A percentile compares a stretch with the other conserved stretches of the same genome.
Evolutionary conservation across 2,113 vertebrate genomes (phyloP).

Genomic region (Rhea americana): DNA sequence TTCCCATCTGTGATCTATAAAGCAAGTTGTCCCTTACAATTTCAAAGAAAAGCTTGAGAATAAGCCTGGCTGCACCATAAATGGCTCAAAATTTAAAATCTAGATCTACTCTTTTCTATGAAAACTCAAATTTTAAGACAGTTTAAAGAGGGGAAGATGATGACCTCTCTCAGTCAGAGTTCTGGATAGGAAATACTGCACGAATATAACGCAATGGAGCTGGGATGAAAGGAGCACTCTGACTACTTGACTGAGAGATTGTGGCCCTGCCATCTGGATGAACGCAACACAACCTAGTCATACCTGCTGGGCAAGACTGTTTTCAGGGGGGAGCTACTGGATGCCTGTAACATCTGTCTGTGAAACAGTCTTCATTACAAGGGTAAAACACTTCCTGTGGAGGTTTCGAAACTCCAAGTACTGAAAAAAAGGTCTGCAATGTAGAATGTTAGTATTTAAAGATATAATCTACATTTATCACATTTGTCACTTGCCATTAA

Average conservation of each 20-base stretch:
- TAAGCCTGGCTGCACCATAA: background rate
- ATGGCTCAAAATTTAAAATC: background rate
- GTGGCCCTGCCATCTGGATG: background rate
- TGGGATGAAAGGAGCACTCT: background rate
- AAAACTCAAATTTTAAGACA: background rate
- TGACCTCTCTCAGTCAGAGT: background rate
- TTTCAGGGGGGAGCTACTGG: background rate
- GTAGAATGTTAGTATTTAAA: constrained; percentile 66
- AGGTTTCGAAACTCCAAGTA: background rate
- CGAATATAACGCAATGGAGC: background rate
- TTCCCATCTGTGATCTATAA: background rate
- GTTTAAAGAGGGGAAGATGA: background rate
- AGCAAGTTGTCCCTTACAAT: background rate
- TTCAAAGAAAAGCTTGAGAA: background rate
- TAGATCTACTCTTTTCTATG: background rate
- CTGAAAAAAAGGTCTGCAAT: background rate
- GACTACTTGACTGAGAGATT: background rate
- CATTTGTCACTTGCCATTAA: constrained; percentile 78
- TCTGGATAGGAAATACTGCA: background rate
- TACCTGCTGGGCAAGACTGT: background rate
- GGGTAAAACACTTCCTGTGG: background rate
- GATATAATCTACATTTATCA: constrained; percentile 75
- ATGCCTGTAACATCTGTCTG: background rate
- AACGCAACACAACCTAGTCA: background rate
- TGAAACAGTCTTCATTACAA: background rate